Percentiles rank a stretch among this genome's conserved stretches.
Conservation (phyloP, 37 sponge, comb jelly and placozoan species). For the Agelas oroides region DNA sequence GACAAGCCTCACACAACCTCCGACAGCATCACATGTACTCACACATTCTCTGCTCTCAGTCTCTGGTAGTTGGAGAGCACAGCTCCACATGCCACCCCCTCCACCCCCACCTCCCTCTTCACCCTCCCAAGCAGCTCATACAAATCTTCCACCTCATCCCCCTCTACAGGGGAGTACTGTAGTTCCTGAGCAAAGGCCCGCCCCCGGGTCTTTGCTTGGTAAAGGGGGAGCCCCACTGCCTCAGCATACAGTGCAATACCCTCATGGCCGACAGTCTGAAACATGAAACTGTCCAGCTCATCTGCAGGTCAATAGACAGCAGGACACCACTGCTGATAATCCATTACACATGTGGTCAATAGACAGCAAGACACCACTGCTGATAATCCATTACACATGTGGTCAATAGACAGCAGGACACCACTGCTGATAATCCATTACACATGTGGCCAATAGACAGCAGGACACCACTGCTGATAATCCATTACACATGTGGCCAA, state of each 20-base stretch:
- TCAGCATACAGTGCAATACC: constrained; percentile 73
- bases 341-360: too few species aligned
- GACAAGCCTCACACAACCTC: too few species aligned
- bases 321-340: too few species aligned
- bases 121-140: constrained; percentile 74
- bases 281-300: constrained; percentile 98
- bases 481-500: too few species aligned
- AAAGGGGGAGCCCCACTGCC: constrained; percentile 91
- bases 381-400: too few species aligned
- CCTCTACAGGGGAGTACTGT: constrained; percentile 50
- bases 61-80: constrained; percentile 96
- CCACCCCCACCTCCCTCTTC: constrained; percentile 54
- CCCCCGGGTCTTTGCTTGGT: constrained; percentile 69
- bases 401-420: too few species aligned
- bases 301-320: constrained; percentile 35
- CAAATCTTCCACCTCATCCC: constrained; percentile 98
- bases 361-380: constrained; percentile 1
- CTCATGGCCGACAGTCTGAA: constrained; percentile 96
- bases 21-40: background rate
- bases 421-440: too few species aligned
- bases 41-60: constrained; percentile 96
- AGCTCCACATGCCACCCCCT: constrained; percentile 95
- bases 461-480: too few species aligned
- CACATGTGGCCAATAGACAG: too few species aligned
- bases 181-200: constrained; percentile 48